These are phyloP conservation scores for Latrodectus elegans DNA, from an alignment of 2,888 invertebrate species.

Conservation along the genomic window DNA sequence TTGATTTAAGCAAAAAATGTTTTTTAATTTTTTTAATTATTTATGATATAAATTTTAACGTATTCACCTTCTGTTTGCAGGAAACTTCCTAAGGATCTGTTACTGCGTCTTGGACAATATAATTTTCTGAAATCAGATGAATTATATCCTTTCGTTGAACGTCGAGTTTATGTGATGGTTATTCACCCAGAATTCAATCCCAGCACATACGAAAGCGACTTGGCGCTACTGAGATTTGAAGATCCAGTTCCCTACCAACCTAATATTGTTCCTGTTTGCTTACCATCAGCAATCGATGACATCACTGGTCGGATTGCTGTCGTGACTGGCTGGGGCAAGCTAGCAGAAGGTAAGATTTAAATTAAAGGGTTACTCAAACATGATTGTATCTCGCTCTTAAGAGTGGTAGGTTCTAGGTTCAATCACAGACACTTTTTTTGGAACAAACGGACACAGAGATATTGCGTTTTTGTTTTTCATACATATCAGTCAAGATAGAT, in stretches of 20 bases:
- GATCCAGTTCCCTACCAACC: slow-evolving; percentile 38
- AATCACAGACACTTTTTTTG: too few species aligned
- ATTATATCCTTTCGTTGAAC: slow-evolving; percentile 44
- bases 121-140: slow-evolving; percentile 48
- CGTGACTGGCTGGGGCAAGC: slow-evolving; percentile 58
- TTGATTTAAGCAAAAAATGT: background rate
- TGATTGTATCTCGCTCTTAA: too few species aligned
- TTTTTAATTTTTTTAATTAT: background rate
- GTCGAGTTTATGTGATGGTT: slow-evolving; percentile 43
- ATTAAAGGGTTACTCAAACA: too few species aligned
- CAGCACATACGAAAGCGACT: slow-evolving; percentile 55
- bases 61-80: slow-evolving; percentile 9
- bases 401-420: too few species aligned
- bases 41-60: background rate
- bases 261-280: slow-evolving; percentile 53
- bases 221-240: slow-evolving; percentile 51
- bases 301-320: slow-evolving; percentile 49
- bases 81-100: slow-evolving; percentile 36
- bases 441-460: too few species aligned
- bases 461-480: too few species aligned
- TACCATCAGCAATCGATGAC: slow-evolving; percentile 26
- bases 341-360: slow-evolving; percentile 42
- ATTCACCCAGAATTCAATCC: slow-evolving; percentile 52
- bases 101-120: slow-evolving; percentile 51
- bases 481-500: too few species aligned